Base-by-base conservation (phyloP, 2,113 vertebrate species). In the Prunella fulvescens region DNA sequence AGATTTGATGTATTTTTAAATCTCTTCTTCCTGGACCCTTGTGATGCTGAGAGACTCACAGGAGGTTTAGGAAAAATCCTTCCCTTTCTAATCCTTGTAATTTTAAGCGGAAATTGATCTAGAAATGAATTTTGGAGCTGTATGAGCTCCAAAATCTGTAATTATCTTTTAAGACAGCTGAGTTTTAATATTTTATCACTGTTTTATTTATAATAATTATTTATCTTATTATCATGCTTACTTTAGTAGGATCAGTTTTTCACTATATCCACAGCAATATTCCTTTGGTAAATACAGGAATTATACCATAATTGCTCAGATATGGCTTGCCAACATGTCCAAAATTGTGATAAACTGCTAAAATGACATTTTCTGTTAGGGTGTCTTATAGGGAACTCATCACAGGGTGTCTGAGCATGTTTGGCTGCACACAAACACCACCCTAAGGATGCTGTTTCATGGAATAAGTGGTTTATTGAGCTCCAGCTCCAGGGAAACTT, bases 71-170 rank as follows among this genome's bases (percentile, higher is more conserved):
- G 47, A 79, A 25, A 25, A 39, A 29, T 25, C 9, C 7, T 5
- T 19, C 4, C 14, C 31, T 81, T 91, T 50, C 24, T 44, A 50
- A 64, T 28, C 16, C 9, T 74, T 47, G 28, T 8, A 8, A 39
- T 37, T 66, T 56, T 19, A 56, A 39, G 78, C 24, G 3, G 28
- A 65, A 84, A 22, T 5, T 12, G 11, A 12, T 19, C 66, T 54
- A 44, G 57, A 62, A 48, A 33, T 13, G 0, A 29, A 11, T 28
- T 14, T 14, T n/a, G n/a, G n/a, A 60, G 10, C 16, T 1, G 0
- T 12, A 4, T 37, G 61, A 81, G 5, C 13, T 47, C 23, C 71
- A 70, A 62, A 54, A 54, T 25, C 18, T 33, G 12, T 10, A 20
- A 57, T 35, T 53, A 23, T 7, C 57, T 70, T 45, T 24, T 2